Percentiles rank a stretch among this genome's conserved stretches.
Conservation (phyloP, 1,140 invertebrate species). For the Hydropsyche tenuis region DNA sequence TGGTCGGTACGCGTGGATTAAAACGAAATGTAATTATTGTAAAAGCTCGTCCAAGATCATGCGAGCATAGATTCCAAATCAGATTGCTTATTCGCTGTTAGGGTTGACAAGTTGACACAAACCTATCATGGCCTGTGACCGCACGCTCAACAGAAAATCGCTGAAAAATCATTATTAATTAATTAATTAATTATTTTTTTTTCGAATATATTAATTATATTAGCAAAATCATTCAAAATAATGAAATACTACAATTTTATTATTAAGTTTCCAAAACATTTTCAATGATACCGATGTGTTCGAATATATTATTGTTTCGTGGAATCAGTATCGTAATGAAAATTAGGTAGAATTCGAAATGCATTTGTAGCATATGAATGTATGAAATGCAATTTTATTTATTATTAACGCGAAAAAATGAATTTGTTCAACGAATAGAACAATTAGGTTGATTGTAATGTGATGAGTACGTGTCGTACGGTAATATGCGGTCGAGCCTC, state of each 20-base stretch:
- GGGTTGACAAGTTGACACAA: conserved; percentile 30
- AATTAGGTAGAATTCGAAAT: too few species aligned
- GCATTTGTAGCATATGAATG: too few species aligned
- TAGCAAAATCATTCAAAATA: too few species aligned
- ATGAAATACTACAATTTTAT: too few species aligned
- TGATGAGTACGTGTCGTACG: conserved; percentile 6
- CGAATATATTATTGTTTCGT: too few species aligned
- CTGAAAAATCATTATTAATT: not conserved
- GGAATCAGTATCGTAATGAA: too few species aligned
- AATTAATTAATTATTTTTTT: not conserved
- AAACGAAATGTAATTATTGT: conserved; percentile 51
- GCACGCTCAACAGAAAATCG: not conserved
- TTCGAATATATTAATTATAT: too few species aligned
- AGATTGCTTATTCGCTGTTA: conserved; percentile 44
- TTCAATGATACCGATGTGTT: too few species aligned
- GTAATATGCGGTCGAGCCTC: conserved; percentile 40
- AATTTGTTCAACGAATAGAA: not conserved
- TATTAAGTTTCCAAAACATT: too few species aligned
- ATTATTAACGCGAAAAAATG: too few species aligned
- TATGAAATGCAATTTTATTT: too few species aligned
- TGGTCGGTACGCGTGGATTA: conserved; percentile 36
- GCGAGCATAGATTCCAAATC: conserved; percentile 50
- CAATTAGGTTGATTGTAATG: conserved; percentile 34
- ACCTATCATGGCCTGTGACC: conserved; percentile 1
- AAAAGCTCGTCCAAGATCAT: conserved; percentile 48